Base-by-base conservation (phyloP, 64 coral and sea anemone species). In the Actinia tenebrosa region DNA sequence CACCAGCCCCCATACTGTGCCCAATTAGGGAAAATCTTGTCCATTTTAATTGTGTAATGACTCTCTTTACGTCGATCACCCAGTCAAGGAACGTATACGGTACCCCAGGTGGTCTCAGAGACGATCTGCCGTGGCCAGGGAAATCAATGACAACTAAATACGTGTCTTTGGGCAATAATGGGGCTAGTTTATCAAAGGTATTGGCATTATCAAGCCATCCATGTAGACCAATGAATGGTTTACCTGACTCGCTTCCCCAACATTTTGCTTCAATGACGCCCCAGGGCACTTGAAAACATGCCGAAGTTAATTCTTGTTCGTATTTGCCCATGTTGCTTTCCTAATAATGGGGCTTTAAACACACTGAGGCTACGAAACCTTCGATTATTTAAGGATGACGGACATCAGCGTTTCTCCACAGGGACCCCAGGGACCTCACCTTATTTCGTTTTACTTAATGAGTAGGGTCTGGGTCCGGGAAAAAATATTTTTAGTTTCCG, bases 81-180 rank as follows among this genome's bases (percentile, higher is more conserved):
- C 89, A 94, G 22, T 98, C 95, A 52, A 92, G 91, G 18, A 77
- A 77, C 13, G 14, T 86, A 19, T 92, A 87, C 15, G 85, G 60
- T 50, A 91, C 90, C 42, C 95, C 95, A 14, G 79, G 58, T 5
- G 89, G 87, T 77, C 91, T 85, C 47, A 89, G 92, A 6, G 92
- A 98, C 19, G 95, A 98, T 61, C 77, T 89, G 0, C 95, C 95
- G 53, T 98, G 95, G 37, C 95, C 95, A 45, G 95, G 92, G 2
- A 98, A 88, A 62, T 98, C 95, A 69, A 98, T 84, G 19, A 83
- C 92, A 22, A 98, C 89, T 80, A 98, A 89, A 69, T 86, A 77
- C 16, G 91, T 86, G 63, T 94, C 86, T 86, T 98, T 53, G 52
- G 82, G 91, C 7, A 98, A 64, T 86, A 98, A 85, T 15, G 53